phyloP scores from a whole-genome alignment of 2,113 vertebrate species.

The Numida meleagris region DNA sequence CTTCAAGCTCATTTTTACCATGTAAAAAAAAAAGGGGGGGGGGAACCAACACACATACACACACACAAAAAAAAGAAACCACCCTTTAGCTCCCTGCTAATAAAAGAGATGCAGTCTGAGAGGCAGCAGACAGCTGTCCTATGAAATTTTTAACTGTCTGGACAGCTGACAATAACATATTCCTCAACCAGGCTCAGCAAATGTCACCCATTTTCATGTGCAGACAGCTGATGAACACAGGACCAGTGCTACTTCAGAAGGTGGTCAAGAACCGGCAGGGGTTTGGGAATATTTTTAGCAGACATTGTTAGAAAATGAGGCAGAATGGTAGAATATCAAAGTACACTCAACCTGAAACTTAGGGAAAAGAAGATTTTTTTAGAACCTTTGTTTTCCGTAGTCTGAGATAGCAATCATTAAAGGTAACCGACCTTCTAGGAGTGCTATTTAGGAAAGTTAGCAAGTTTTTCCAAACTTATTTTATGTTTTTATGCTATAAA shows the following conservation, averaged over 20 bases:
- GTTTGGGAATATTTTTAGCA: neutral
- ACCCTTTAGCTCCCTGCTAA: neutral
- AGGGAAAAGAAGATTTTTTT: neutral
- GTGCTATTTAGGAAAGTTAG: accelerated
- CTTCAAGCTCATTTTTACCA: neutral
- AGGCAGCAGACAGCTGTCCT: neutral
- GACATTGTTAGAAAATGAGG: neutral
- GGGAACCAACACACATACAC: neutral
- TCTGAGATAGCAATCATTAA: neutral
- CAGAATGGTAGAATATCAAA: neutral
- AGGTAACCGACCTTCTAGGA: neutral
- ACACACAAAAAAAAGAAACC: neutral
- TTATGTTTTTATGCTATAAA: neutral
- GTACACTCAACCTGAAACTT: neutral
- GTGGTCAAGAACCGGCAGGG: neutral
- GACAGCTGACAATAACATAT: neutral
- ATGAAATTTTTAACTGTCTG: neutral
- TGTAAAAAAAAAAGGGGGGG: neutral
- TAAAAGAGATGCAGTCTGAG: neutral
- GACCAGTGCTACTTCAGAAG: neutral
- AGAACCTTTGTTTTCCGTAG: neutral
- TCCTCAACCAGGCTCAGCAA: neutral
- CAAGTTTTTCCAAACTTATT: neutral
- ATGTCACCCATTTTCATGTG: neutral
- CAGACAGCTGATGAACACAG: neutral